Evolutionary conservation across 2,888 invertebrate species (phyloP), one percentile per base, ranked within the genome.

Genomic region (Drosophila kokeensis): DNA sequence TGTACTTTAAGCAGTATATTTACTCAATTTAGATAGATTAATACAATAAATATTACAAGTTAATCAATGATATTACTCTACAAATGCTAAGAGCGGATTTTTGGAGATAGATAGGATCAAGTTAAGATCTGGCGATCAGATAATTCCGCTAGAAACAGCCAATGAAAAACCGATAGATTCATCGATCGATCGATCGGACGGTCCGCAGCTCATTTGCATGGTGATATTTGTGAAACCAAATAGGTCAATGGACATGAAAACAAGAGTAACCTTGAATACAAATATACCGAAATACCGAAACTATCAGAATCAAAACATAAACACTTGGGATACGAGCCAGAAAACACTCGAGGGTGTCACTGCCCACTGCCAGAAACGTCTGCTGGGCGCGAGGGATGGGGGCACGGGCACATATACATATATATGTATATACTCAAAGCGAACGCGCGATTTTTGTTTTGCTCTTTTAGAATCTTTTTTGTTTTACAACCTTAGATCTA

Each of bases 191-290:
- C 52, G 60, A 78, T 60, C 59, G 49, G 13, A n/a, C 18, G 52
- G 48, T 13, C 21, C 54, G 50, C 61, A 21, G 21, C 73, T 83
- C 60, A 83, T 83, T 88, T 81, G 83, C 73, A 81, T 83, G 61
- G 15, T n/a, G 48, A 48, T 69, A 65, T 55, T 70, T 74, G 70
- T 76, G 83, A 60, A 57, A 76, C 82, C 90, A 88, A 89, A 89
- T 89, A 75, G 90, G 88, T 91, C 91, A 90, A 91, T 87, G 90
- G 82, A 91, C 90, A 87, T 83, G 81, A 87, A 87, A 87, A 87
- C 74, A 79, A 81, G 78, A 84, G 75, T 89, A 82, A 88, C 91
- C 91, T 91, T 91, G 91, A 86, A 89, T 74, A 71, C 59, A 58
- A 64, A 77, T 38, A 36, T 27, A 18, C 36, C 45, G 45, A 45